Base-by-base conservation (phyloP, 2,888 invertebrate species). In the Linnaemya tessellans region DNA sequence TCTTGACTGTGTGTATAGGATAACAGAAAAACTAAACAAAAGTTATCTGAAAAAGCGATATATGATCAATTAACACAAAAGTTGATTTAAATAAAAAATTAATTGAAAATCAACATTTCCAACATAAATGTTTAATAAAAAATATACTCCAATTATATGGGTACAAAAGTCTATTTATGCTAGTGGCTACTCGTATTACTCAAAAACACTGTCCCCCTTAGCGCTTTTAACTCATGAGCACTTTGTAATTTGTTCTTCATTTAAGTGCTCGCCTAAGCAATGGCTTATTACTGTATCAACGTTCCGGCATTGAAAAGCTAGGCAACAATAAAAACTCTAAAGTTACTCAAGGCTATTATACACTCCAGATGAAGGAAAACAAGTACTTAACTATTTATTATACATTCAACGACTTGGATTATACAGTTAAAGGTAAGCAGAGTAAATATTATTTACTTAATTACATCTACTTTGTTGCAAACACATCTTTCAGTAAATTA, bases 311-410 rank as follows among this genome's bases (percentile, higher is more conserved):
- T 13, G 88, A 90, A 67, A 60, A 58, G 20, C 64, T 78, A 9
- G 68, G 81, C 41, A 74, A 81, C 68, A 83, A 74, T 64, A 56
- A 70, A 65, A 65, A 43, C 22, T 77, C 78, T 10, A 22, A 64
- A 35, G 81, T 80, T 18, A 71, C 79, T 11, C 81, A 86, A 56
- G 87, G 87, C 9, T 87, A 77, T 73, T 87, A 80, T 56, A 83
- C 89, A 0, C 84, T 91, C 0, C 75, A 73, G 56, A 77, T 91
- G 5, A 86, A 79, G 10, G 75, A 87, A 18, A 87, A 87, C 25
- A 87, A 87, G 65, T 90, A 88, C 35, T 84, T 90, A 25, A 90
- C 88, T 38, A 87, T 90, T 22, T 89, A 89, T 85, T 90, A 90
- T 65, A 88, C 56, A 49, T 86, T 90, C 65, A 89, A 88, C 38